A percentile compares a stretch with the other conserved stretches of the same genome.
These are phyloP conservation scores for Brachyopa scutellaris DNA, from an alignment of 2,888 invertebrate species.

Conservation along the genomic window DNA sequence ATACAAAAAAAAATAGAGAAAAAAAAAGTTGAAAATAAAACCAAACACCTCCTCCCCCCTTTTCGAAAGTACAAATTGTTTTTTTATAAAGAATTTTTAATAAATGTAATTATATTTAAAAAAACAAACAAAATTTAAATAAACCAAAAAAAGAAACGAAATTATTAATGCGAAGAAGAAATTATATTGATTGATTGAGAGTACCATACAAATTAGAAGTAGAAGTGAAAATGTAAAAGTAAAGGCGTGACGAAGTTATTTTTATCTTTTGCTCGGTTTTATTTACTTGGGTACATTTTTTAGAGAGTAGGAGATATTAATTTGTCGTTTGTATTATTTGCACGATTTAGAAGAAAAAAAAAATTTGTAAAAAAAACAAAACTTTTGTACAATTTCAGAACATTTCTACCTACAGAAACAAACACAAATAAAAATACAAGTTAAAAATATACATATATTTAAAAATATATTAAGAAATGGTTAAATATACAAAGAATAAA, in stretches of 20 bases:
- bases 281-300: not conserved
- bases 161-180: constrained; percentile 46
- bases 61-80: constrained; percentile 82
- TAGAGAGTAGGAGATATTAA: not conserved
- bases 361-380: constrained; percentile 29
- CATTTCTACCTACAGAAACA: constrained; percentile 72
- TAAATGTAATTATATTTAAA: constrained; percentile 73
- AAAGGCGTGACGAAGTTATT: constrained; percentile 59
- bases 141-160: constrained; percentile 43
- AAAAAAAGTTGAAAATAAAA: constrained; percentile 74
- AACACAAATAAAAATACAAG: constrained; percentile 41
- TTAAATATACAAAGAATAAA: constrained; percentile 52
- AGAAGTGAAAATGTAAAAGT: constrained; percentile 28
- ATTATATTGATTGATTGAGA: constrained; percentile 59
- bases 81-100: constrained; percentile 79
- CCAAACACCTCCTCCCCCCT: constrained; percentile 80
- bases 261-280: constrained; percentile 21
- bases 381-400: constrained; percentile 72
- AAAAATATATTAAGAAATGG: constrained; percentile 44
- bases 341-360: constrained; percentile 18
- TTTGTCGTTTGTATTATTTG: constrained; percentile 49
- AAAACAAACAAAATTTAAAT: constrained; percentile 40
- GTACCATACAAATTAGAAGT: not conserved
- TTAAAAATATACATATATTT: constrained; percentile 55
- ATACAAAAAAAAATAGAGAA: constrained; percentile 74